Percentiles rank a stretch among this genome's conserved stretches.
Evolutionary conservation across 2,797 vertebrate species (phyloP).

Genomic region (Ambastaia sidthimunki): DNA sequence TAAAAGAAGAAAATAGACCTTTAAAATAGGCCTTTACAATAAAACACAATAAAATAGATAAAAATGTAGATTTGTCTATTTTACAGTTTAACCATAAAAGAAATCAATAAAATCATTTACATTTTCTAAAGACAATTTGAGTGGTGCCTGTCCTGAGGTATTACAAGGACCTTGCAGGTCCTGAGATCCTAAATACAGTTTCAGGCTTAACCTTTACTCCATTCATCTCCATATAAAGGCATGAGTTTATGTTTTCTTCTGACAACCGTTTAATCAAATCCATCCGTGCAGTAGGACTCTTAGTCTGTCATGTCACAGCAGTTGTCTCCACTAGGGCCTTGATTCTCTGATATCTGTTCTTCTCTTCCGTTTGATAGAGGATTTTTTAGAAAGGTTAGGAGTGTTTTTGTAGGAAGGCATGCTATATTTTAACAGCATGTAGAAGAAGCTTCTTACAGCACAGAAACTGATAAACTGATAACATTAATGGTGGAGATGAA

Average conservation of each 20-base stretch:
- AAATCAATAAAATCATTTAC: too few relatives aligned
- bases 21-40: too few relatives aligned
- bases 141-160: too few relatives aligned
- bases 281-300: not conserved
- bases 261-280: not conserved
- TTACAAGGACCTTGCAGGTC: too few relatives aligned
- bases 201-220: not conserved
- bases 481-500: conserved; percentile 30
- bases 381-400: not conserved
- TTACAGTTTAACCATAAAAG: too few relatives aligned
- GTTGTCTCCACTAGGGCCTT: not conserved
- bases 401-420: not conserved
- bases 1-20: too few relatives aligned
- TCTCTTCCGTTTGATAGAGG: not conserved
- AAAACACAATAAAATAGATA: too few relatives aligned
- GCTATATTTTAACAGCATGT: conserved; percentile 21
- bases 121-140: too few relatives aligned
- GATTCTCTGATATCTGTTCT: not conserved
- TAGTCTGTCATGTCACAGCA: not conserved
- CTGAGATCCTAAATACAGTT: not conserved
- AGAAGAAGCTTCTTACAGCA: conserved; percentile 49
- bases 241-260: conserved; percentile 1
- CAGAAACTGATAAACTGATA: conserved; percentile 48
- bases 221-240: conserved; percentile 12
- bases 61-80: too few relatives aligned